Conservation (phyloP, 2,113 vertebrate species). For the Apistogramma diplotaenia region DNA sequence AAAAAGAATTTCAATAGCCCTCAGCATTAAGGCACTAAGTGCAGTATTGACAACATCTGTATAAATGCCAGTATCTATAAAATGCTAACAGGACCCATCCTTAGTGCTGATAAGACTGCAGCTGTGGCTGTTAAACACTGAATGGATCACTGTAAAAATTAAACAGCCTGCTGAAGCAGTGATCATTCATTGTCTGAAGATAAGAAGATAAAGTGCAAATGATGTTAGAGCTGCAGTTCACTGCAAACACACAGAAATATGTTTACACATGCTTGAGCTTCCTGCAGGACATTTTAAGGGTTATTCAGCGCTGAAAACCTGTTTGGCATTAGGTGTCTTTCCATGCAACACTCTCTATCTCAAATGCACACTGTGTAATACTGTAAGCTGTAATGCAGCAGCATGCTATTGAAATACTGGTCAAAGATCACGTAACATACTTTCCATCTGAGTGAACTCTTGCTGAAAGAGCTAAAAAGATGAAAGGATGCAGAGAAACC, state of each 20-base stretch:
- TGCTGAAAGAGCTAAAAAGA: slow-evolving; percentile 29
- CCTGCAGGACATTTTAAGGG: background rate
- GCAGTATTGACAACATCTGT: background rate
- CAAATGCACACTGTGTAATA: background rate
- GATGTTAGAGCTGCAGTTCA: slow-evolving; percentile 32
- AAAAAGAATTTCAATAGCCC: background rate
- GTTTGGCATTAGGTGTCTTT: background rate
- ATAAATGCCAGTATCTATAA: background rate
- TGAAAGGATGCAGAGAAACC: slow-evolving; percentile 28
- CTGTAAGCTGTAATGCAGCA: slow-evolving; percentile 2
- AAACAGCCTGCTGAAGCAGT: slow-evolving; percentile 24
- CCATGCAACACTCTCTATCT: slow-evolving; percentile 5
- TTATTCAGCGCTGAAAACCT: background rate
- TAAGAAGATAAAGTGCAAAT: slow-evolving; percentile 37
- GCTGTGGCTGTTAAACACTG: background rate
- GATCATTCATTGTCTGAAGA: slow-evolving; percentile 42
- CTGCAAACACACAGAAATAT: background rate
- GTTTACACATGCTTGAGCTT: background rate
- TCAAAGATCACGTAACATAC: slow-evolving; percentile 49
- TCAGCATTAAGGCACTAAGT: background rate
- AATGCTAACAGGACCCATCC: background rate
- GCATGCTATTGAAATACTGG: slow-evolving; percentile 26
- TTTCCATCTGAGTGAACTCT: slow-evolving; percentile 43
- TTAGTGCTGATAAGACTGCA: background rate
- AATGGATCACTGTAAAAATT: slow-evolving; percentile 2